Evolutionary conservation across 2,888 invertebrate species (phyloP).

Genomic region (Tridacna crocea): DNA sequence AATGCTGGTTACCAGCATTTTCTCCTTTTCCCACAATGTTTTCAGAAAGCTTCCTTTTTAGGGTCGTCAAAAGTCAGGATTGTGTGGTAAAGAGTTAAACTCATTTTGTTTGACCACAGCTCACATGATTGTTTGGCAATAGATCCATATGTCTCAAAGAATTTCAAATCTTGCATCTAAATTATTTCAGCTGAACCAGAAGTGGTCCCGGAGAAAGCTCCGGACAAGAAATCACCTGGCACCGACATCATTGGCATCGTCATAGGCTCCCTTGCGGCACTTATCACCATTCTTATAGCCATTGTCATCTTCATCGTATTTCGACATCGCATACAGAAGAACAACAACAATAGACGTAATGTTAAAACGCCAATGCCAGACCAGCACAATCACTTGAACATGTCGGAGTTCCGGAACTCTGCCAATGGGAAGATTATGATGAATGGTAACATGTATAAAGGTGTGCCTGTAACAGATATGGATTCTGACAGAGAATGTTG

Average conservation of each 20-base stretch:
- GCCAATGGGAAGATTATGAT: constrained; percentile 78
- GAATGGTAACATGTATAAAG: constrained; percentile 84
- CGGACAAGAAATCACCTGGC: constrained; percentile 60
- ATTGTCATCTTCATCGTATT: constrained; percentile 88
- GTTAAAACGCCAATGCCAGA: constrained; percentile 77
- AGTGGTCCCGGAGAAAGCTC: constrained; percentile 48
- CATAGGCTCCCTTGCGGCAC: constrained; percentile 87
- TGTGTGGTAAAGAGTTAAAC: no score
- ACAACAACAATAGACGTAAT: constrained; percentile 75
- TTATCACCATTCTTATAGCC: constrained; percentile 88
- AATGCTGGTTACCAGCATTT: background rate
- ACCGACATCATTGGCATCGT: constrained; percentile 79
- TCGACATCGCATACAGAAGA: constrained; percentile 76
- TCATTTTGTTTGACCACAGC: no score
- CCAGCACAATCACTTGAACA: constrained; percentile 86
- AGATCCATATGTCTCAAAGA: background rate
- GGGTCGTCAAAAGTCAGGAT: no score
- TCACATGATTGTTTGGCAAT: no score
- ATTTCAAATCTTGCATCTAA: background rate
- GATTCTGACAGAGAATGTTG: constrained; percentile 80
- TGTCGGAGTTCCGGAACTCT: constrained; percentile 86
- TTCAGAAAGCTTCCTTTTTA: background rate
- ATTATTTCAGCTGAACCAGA: constrained; percentile 12
- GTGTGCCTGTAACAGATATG: constrained; percentile 83
- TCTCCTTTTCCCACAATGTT: constrained; percentile 8